phyloP scores from a whole-genome alignment of 2,113 vertebrate species.

The Carollia perspicillata region DNA sequence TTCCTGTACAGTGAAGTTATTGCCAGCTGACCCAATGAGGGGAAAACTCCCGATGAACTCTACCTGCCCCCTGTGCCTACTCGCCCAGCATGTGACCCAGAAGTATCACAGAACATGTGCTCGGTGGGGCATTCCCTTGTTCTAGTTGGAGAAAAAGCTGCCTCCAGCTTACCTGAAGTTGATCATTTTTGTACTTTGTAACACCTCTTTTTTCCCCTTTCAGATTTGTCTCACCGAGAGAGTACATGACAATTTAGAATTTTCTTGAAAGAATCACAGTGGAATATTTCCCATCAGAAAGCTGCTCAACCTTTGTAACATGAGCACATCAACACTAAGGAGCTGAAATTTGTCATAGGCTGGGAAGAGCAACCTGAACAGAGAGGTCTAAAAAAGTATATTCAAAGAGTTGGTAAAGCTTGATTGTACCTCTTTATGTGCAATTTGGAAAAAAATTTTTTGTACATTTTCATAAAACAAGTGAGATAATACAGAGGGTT shows the following conservation, averaged over 20 bases:
- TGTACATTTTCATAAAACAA: constrained; percentile 18
- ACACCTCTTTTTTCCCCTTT: not conserved
- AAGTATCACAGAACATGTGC: not conserved
- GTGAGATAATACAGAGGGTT: not conserved
- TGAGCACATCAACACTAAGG: not conserved
- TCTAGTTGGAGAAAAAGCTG: not conserved
- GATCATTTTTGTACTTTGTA: not conserved
- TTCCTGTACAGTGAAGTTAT: not conserved
- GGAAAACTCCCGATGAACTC: not conserved
- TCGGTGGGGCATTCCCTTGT: not conserved
- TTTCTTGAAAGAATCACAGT: constrained; percentile 3
- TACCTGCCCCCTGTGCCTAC: not conserved
- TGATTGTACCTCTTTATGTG: not conserved
- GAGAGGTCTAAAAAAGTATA: not conserved
- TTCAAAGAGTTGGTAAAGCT: not conserved
- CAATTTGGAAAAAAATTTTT: not conserved
- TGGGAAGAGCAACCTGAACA: not conserved
- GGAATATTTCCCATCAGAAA: not conserved
- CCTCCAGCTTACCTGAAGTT: not conserved
- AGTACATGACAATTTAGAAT: not conserved
- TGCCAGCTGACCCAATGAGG: not conserved
- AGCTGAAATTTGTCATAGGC: not conserved
- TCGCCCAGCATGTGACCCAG: not conserved
- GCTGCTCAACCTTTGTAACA: not conserved
- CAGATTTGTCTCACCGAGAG: not conserved